Evolutionary conservation across 2,113 vertebrate species (phyloP), one percentile per base, ranked within the genome.

Genomic region (Tragelaphus imberbis): DNA sequence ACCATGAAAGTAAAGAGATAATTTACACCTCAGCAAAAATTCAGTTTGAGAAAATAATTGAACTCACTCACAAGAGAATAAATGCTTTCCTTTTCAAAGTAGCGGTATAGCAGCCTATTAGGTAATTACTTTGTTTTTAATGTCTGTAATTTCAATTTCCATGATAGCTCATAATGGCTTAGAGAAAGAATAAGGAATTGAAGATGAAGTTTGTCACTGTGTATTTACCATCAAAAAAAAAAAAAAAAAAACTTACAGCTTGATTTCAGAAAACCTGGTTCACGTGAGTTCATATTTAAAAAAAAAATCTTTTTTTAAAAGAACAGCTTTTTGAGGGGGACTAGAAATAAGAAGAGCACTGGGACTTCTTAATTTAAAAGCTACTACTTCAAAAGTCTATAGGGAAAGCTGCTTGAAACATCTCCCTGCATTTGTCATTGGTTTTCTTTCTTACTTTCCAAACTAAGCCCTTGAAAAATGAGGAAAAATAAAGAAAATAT

Each of bases 91-190:
- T 96, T 98, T 92, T 97, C 27, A 87, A 90, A 95, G 27, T 27
- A 84, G 8, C 0, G 13, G 15, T 68, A 51, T 84, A 96, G 90
- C 40, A 96, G 30, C 17, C 51, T 88, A 94, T 94, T 94, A 96
- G 59, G 82, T 93, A 97, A 97, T 98, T 96, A 97, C 85, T 97
- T 90, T 86, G 82, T 94, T 97, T 97, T 97, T 98, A 95, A 95
- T 89, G 82, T 95, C 92, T 97, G 8, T 91, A 91, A 97, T 94
- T 87, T n/a, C 19, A 75, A 53, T 96, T 97, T 96, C 59, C 63
- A 58, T 75, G 90, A 96, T 91, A 91, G 77, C 40, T 88, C 14
- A 44, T 90, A 97, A 97, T 79, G 84, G 71, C 84, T 95, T 40
- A 93, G 59, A 88, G 61, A 86, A 97, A 95, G 88, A 94, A 93